These are phyloP conservation scores for Protophormia terraenovae DNA, from an alignment of 2,888 invertebrate species.

Conservation along the genomic window DNA sequence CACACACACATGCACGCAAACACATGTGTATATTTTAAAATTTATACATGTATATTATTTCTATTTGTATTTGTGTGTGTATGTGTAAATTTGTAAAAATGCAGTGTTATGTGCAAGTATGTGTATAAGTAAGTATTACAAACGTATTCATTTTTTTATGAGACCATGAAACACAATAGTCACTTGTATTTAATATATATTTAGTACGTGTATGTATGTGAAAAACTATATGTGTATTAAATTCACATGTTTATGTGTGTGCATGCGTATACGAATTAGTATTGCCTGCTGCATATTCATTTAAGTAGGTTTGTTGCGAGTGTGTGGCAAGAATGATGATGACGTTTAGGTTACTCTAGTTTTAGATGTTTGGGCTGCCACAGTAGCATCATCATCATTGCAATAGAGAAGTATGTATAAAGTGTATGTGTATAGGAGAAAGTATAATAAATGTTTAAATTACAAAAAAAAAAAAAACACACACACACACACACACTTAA, in stretches of 20 bases:
- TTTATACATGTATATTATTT: neutral
- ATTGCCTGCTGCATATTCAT: conserved; percentile 47
- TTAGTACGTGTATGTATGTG: neutral
- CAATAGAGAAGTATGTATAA: neutral
- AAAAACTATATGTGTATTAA: no score
- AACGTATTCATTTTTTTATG: conserved; percentile 35
- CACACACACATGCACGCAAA: conserved; percentile 9
- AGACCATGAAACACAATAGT: conserved; percentile 58
- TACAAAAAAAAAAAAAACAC: neutral
- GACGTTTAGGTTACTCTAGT: conserved; percentile 41
- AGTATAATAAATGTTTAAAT: conserved; percentile 42
- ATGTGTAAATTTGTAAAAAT: conserved; percentile 37
- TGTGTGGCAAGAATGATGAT: conserved; percentile 39
- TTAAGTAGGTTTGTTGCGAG: conserved; percentile 22
- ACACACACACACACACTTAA: conserved; percentile 1
- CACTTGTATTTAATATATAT: conserved; percentile 38
- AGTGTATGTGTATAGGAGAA: neutral
- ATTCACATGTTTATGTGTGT: no score
- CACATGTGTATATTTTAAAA: conserved; percentile 5
- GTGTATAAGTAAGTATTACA: neutral
- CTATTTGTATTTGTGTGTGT: neutral
- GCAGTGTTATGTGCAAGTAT: neutral
- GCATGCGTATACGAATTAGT: conserved; percentile 18
- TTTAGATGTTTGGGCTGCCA: conserved; percentile 1
- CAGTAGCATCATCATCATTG: neutral